These are phyloP conservation scores for Nemoura dubitans DNA, from an alignment of 2,888 invertebrate species.

Conservation along the genomic window DNA sequence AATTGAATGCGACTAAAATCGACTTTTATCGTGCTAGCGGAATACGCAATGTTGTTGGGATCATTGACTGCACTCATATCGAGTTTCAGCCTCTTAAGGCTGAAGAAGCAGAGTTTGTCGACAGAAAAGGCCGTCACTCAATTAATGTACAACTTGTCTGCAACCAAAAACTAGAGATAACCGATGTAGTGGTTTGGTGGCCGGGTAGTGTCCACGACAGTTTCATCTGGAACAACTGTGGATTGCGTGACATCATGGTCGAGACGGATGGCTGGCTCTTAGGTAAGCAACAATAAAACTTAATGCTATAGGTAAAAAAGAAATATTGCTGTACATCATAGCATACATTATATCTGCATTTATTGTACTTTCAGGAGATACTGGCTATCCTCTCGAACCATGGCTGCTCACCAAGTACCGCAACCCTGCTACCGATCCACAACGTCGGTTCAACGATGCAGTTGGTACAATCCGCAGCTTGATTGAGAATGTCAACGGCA, in stretches of 20 bases:
- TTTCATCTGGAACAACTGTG: slow-evolving; percentile 12
- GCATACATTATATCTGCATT: too few relatives aligned
- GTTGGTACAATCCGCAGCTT: neutral
- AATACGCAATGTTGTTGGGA: neutral
- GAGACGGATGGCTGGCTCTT: slow-evolving; percentile 14
- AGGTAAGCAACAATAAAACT: neutral
- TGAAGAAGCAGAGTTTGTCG: neutral
- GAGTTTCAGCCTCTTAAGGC: neutral
- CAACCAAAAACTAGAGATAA: neutral
- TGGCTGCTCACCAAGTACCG: slow-evolving; percentile 29
- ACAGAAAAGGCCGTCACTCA: neutral
- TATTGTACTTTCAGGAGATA: neutral
- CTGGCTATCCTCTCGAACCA: slow-evolving; percentile 13
- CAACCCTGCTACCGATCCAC: neutral
- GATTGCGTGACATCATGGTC: neutral
- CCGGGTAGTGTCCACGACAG: slow-evolving; percentile 23
- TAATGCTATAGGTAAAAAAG: too few relatives aligned
- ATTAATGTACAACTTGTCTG: slow-evolving; percentile 13
- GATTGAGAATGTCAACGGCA: slow-evolving; percentile 24
- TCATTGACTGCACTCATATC: slow-evolving; percentile 14
- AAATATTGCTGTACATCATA: too few relatives aligned
- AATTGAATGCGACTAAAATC: slow-evolving; percentile 9
- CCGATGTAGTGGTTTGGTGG: slow-evolving; percentile 14
- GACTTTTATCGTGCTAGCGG: neutral
- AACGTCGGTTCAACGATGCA: neutral